Percentiles rank a stretch among this genome's conserved stretches.
These are phyloP conservation scores for Pseudochaenichthys georgianus DNA, from an alignment of 2,797 vertebrate species.

Conservation along the genomic window DNA sequence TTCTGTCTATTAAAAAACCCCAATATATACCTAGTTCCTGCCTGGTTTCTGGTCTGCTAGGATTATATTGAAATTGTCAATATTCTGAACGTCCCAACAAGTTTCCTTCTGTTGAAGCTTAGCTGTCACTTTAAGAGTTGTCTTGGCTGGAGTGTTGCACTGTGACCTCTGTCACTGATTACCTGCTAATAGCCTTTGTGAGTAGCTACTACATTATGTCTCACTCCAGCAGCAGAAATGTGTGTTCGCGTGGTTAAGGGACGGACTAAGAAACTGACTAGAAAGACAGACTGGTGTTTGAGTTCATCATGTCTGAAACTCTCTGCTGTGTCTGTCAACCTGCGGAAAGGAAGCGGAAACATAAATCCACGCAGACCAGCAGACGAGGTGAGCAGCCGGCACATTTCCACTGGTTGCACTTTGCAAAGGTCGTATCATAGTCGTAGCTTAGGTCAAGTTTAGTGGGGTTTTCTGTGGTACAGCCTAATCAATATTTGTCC, in stretches of 20 bases:
- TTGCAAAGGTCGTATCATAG: background rate
- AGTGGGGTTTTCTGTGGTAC: background rate
- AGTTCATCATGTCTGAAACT: conserved; percentile 29
- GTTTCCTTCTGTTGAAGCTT: background rate
- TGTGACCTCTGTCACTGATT: conserved; percentile 60
- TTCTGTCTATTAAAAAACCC: background rate
- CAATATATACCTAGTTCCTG: background rate
- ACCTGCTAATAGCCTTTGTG: conserved; percentile 15
- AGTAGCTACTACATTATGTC: conserved; percentile 23
- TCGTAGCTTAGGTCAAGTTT: background rate
- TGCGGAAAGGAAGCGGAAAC: background rate
- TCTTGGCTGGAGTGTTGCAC: background rate
- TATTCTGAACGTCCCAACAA: background rate
- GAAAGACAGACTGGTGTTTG: background rate
- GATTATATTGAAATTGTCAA: no score
- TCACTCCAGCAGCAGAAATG: background rate
- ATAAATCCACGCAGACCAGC: conserved; percentile 35
- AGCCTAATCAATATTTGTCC: conserved; percentile 26
- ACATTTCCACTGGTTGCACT: background rate
- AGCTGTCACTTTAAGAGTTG: conserved; percentile 2
- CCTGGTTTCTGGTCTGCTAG: background rate
- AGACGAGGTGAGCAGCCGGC: conserved; percentile 47
- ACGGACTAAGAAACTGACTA: conserved; percentile 8
- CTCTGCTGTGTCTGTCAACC: conserved; percentile 28
- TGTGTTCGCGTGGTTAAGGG: background rate